Percentiles rank a stretch among this genome's conserved stretches.
These are phyloP conservation scores for Stercorarius parasiticus DNA, from an alignment of 2,113 vertebrate genomes.

Conservation along the genomic window DNA sequence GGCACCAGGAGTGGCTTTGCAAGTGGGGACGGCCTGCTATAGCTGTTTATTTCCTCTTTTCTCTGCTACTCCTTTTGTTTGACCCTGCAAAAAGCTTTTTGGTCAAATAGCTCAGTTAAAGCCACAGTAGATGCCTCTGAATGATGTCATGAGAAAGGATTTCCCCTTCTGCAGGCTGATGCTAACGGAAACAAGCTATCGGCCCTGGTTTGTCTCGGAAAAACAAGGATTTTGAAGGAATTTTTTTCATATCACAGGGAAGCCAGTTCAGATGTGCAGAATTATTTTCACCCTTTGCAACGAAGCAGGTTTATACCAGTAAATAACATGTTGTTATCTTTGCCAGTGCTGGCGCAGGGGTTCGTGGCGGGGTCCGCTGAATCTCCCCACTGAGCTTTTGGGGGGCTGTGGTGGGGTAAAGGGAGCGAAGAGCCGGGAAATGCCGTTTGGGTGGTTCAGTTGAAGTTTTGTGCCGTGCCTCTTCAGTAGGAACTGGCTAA, in stretches of 20 bases:
- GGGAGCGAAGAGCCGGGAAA: neutral
- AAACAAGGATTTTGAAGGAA: neutral
- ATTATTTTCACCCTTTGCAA: neutral
- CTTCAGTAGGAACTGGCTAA: neutral
- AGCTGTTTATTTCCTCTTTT: neutral
- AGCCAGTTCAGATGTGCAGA: neutral
- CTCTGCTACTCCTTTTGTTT: neutral
- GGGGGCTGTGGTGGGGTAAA: neutral
- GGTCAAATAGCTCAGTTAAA: neutral
- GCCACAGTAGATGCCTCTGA: neutral
- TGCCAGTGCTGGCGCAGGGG: rapidly evolving
- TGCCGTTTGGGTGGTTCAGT: neutral
- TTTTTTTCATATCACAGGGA: neutral
- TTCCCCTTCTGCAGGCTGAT: neutral
- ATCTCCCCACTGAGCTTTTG: neutral
- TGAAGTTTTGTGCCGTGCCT: neutral
- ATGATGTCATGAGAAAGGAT: neutral
- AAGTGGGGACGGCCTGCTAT: neutral
- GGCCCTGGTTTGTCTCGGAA: neutral
- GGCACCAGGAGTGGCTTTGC: neutral
- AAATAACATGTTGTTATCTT: neutral
- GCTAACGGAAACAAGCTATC: neutral
- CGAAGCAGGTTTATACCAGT: neutral
- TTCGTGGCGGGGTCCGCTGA: neutral
- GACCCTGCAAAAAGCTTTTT: neutral